phyloP scores from a whole-genome alignment of 2,888 invertebrate genomes.

The Stomorhina lunata region DNA sequence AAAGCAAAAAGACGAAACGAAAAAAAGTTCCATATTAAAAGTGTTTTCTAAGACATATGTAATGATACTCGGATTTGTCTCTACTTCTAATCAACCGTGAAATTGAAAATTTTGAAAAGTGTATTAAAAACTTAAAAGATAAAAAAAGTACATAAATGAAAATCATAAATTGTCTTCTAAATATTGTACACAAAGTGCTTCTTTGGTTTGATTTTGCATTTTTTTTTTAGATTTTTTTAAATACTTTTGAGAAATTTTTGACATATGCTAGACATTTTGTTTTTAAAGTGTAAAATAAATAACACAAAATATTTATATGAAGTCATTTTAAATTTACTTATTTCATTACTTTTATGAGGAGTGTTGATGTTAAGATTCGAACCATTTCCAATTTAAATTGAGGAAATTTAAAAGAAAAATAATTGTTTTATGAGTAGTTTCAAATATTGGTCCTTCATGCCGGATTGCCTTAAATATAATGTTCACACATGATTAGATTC shows the following conservation, averaged over 20 bases:
- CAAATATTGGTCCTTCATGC: too few relatives aligned
- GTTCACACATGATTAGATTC: too few relatives aligned
- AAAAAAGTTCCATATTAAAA: constrained; percentile 17
- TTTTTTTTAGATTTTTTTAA: background rate
- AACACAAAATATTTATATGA: background rate
- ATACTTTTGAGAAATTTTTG: constrained; percentile 6
- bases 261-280: constrained; percentile 22
- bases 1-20: background rate
- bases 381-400: background rate
- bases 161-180: constrained; percentile 21
- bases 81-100: constrained; percentile 75
- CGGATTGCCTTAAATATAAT: too few relatives aligned
- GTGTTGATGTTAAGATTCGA: background rate
- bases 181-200: constrained; percentile 28
- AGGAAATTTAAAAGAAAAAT: background rate
- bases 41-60: constrained; percentile 33
- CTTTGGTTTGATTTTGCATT: background rate
- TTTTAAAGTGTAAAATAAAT: background rate
- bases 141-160: constrained; percentile 17
- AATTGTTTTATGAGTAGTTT: too few relatives aligned
- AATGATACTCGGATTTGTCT: background rate
- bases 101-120: constrained; percentile 69
- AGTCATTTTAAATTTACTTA: background rate
- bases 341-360: background rate
- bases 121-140: background rate